Conservation (phyloP, 30 jellyfish, hydroid and myxozoan species). For the Aurelia sp. region DNA sequence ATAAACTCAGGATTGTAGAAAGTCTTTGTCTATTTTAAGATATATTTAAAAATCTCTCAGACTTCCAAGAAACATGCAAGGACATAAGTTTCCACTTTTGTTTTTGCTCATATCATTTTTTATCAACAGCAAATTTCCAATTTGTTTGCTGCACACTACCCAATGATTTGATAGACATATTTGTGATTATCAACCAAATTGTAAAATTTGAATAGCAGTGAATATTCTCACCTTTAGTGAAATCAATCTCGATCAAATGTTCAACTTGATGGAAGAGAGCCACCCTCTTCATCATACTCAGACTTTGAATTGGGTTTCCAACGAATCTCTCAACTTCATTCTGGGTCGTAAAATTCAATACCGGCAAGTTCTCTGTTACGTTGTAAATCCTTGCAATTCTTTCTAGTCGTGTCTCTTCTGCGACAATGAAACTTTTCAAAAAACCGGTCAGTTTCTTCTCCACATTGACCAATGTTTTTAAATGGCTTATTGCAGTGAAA, state of each 20-base stretch:
- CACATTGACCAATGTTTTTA: constrained; percentile 60
- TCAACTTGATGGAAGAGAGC: constrained; percentile 43
- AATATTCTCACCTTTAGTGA: constrained; percentile 27
- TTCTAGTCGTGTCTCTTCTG: constrained; percentile 59
- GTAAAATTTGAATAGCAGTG: no score
- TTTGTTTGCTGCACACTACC: no score
- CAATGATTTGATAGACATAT: no score
- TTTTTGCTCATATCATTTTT: no score
- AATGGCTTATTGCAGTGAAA: constrained; percentile 78
- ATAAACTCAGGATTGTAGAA: no score
- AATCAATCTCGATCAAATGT: constrained; percentile 34
- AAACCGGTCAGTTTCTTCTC: constrained; percentile 49
- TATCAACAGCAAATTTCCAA: no score
- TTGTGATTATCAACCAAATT: no score
- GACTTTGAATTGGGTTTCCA: constrained; percentile 71
- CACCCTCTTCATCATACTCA: constrained; percentile 50
- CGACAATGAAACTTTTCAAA: constrained; percentile 45
- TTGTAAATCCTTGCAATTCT: constrained; percentile 28
- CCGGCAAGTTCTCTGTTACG: constrained; percentile 21
- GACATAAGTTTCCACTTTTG: no score
- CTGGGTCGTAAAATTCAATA: constrained; percentile 22
- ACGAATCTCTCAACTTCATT: constrained; percentile 41
- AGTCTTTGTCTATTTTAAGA: no score
- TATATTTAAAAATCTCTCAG: no score
- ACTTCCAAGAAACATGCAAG: no score